Percentiles rank a stretch among this genome's conserved stretches.
phyloP scores from a whole-genome alignment of 2,888 invertebrate species.

The Bellardia bayeri region DNA sequence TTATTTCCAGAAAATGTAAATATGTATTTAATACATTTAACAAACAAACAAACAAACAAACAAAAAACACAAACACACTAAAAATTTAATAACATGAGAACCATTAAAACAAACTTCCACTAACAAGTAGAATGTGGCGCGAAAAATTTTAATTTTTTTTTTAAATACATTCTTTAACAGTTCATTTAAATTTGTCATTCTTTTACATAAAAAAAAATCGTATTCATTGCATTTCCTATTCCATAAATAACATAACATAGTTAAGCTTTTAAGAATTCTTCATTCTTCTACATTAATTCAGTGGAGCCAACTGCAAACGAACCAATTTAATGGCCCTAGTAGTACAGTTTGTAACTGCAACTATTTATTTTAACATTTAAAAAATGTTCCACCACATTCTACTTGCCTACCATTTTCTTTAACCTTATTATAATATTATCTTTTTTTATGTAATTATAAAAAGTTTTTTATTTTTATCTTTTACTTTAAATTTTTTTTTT shows the following conservation, averaged over 20 bases:
- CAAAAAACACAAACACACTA: conserved; percentile 18
- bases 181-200: too few relatives aligned
- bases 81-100: conserved; percentile 56
- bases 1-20: conserved; percentile 63
- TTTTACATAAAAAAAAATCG: too few relatives aligned
- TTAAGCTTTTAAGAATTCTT: too few relatives aligned
- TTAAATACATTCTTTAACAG: too few relatives aligned
- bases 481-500: conserved; percentile 31
- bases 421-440: background rate
- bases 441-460: conserved; percentile 27
- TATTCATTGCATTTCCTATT: too few relatives aligned
- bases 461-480: conserved; percentile 9
- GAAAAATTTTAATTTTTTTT: background rate
- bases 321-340: too few relatives aligned
- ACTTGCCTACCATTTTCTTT: conserved; percentile 2
- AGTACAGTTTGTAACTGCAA: too few relatives aligned
- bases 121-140: conserved; percentile 34
- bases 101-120: conserved; percentile 33
- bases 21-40: conserved; percentile 71
- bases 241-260: too few relatives aligned
- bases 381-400: background rate
- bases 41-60: conserved; percentile 36
- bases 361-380: too few relatives aligned
- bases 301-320: too few relatives aligned
- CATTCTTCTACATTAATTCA: too few relatives aligned